These are phyloP conservation scores for Trochalopteron elliotii DNA, from an alignment of 2,113 vertebrate genomes.

Conservation along the genomic window DNA sequence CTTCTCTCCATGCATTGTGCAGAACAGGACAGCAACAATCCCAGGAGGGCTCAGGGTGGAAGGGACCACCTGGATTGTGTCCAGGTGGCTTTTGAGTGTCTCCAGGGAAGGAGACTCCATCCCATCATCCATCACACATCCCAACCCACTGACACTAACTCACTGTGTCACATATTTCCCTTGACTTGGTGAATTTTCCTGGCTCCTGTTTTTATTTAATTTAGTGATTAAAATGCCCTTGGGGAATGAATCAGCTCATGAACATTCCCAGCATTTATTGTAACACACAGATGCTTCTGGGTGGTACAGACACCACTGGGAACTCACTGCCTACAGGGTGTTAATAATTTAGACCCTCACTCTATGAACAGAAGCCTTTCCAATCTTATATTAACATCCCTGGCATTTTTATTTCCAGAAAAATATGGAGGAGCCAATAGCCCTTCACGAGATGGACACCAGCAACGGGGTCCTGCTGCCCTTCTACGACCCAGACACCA, in stretches of 20 bases:
- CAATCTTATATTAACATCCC: not conserved
- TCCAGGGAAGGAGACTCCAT: not conserved
- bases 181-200: not conserved
- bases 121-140: not conserved
- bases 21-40: not conserved
- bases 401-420: constrained; percentile 70
- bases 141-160: not conserved
- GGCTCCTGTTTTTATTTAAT: not conserved
- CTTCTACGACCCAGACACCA: constrained; percentile 95
- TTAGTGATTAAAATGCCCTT: not conserved
- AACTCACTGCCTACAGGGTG: not conserved
- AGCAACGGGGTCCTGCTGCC: constrained; percentile 95
- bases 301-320: not conserved
- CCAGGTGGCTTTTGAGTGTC: not conserved
- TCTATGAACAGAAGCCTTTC: not conserved
- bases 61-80: not conserved
- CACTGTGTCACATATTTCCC: not conserved
- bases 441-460: constrained; percentile 93
- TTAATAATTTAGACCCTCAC: not conserved
- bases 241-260: not conserved
- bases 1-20: rapidly evolving
- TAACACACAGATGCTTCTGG: not conserved
- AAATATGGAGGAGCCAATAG: constrained; percentile 91
- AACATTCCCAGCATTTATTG: not conserved
- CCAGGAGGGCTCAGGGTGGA: not conserved